phyloP scores from a whole-genome alignment of 1,140 invertebrate species.

The Rhyacophila brunnea region DNA sequence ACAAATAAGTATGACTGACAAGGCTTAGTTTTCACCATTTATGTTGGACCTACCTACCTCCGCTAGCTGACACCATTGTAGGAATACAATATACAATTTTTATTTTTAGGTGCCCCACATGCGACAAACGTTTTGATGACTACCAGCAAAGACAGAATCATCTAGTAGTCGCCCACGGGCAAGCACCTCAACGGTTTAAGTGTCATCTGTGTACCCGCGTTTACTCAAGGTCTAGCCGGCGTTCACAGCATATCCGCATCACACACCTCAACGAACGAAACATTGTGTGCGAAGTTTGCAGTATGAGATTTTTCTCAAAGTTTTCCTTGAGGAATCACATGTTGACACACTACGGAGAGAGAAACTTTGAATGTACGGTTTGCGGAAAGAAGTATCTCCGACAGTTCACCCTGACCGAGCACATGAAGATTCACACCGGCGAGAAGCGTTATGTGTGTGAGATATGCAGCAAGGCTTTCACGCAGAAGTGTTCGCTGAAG shows the following conservation, averaged over 20 bases:
- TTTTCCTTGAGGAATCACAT: conserved; percentile 51
- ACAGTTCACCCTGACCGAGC: conserved; percentile 67
- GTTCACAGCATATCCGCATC: conserved; percentile 46
- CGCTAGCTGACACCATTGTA: no score
- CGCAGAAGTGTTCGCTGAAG: conserved; percentile 49
- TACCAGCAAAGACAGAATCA: conserved; percentile 51
- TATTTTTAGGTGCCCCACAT: conserved; percentile 43
- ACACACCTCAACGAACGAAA: conserved; percentile 47
- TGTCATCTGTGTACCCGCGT: conserved; percentile 46
- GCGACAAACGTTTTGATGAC: conserved; percentile 52
- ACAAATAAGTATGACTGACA: no score
- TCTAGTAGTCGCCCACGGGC: conserved; percentile 43
- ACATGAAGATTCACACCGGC: conserved; percentile 64
- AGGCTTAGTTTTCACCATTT: no score
- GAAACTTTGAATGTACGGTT: conserved; percentile 58
- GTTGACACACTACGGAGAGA: conserved; percentile 65
- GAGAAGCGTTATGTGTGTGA: conserved; percentile 55
- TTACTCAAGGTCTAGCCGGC: conserved; percentile 43
- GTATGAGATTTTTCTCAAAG: conserved; percentile 43
- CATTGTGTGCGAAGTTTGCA: conserved; percentile 46
- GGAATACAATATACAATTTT: no score
- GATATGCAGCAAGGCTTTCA: conserved; percentile 55
- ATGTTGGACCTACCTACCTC: no score
- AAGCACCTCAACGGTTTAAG: conserved; percentile 40
- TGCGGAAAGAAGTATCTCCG: conserved; percentile 65